Percentiles rank a stretch among this genome's conserved stretches.
Conservation (phyloP, 2,113 vertebrate species). For the Neolamprologus longior region DNA sequence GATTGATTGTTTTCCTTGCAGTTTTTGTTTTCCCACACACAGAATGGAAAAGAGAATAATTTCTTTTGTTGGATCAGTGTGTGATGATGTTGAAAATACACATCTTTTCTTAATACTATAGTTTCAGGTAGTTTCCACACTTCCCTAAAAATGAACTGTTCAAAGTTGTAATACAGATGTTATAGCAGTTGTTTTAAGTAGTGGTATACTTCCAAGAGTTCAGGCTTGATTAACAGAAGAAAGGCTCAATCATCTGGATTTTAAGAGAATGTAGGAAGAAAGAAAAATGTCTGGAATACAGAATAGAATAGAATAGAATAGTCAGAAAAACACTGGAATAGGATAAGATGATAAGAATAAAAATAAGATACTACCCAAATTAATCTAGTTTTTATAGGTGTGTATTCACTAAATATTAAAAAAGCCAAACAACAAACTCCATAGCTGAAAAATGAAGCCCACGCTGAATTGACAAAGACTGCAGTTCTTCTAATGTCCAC, state of each 20-base stretch:
- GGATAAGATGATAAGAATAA: neutral
- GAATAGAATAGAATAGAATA: neutral
- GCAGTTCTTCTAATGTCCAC: neutral
- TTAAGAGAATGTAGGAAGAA: neutral
- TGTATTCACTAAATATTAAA: fast-evolving
- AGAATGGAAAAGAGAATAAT: neutral
- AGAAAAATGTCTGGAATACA: neutral
- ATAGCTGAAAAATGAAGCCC: neutral
- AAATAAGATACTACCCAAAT: neutral
- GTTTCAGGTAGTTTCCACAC: neutral
- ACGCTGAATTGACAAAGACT: neutral
- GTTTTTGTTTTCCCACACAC: neutral
- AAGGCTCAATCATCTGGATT: neutral
- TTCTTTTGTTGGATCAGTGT: neutral
- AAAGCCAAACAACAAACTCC: neutral
- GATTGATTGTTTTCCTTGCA: neutral
- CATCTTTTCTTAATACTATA: neutral
- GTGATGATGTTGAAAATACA: neutral
- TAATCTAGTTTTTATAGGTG: neutral
- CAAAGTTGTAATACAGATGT: neutral
- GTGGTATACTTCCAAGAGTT: neutral
- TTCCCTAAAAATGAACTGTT: neutral
- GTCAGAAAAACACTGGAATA: neutral
- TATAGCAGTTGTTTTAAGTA: neutral
- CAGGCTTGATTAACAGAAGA: neutral